Evolutionary conservation across 2,888 invertebrate species (phyloP).

Genomic region (Latheticus oryzae): DNA sequence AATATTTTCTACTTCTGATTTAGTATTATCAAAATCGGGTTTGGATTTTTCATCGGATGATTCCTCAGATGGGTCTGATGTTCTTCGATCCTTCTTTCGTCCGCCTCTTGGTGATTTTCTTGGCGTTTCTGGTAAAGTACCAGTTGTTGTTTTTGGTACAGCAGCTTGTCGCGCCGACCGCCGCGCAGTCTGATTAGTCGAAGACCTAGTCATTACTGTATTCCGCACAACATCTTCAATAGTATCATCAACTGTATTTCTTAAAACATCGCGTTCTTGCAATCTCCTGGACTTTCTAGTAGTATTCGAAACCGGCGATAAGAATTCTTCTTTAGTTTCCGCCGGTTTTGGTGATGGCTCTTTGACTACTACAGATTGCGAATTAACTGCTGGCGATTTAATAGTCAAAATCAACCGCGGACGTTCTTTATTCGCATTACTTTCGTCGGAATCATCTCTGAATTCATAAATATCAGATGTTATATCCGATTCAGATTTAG

Average conservation of each 20-base stretch:
- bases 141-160: constrained; percentile 10
- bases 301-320: constrained; percentile 74
- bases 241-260: constrained; percentile 85
- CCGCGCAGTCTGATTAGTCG: constrained; percentile 58
- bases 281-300: constrained; percentile 84
- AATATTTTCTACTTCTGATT: constrained; percentile 53
- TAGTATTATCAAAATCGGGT: no score
- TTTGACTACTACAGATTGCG: constrained; percentile 63
- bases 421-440: constrained; percentile 73
- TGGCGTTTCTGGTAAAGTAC: constrained; percentile 57
- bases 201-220: constrained; percentile 65
- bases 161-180: constrained; percentile 71
- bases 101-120: constrained; percentile 76
- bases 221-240: constrained; percentile 91
- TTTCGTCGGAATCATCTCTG: constrained; percentile 88
- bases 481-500: constrained; percentile 70
- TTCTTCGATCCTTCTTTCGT: constrained; percentile 71
- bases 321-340: constrained; percentile 72
- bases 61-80: constrained; percentile 75
- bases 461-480: constrained; percentile 88
- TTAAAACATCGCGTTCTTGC: constrained; percentile 80
- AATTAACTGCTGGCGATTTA: constrained; percentile 74
- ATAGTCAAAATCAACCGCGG: constrained; percentile 85
- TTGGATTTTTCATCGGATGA: constrained; percentile 71
- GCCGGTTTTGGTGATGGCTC: constrained; percentile 59